Percentiles rank a stretch among this genome's conserved stretches.
Conservation (phyloP, 2,888 invertebrate species). For the Odontomyia ornata region DNA sequence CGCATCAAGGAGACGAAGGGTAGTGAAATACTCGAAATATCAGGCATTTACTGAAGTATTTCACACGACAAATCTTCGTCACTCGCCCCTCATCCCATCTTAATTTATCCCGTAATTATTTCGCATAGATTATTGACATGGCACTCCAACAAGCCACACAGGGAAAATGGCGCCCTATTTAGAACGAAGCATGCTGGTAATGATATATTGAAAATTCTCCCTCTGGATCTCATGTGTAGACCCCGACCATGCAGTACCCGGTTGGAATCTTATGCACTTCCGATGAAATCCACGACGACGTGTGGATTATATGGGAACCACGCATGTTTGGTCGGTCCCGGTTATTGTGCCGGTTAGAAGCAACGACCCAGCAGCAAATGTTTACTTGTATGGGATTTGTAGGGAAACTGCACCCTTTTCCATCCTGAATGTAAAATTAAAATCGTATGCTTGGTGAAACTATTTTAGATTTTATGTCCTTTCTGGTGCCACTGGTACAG, state of each 20-base stretch:
- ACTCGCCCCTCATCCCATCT: not conserved
- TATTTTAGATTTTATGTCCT: too few species aligned
- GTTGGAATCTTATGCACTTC: too few species aligned
- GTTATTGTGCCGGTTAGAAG: constrained; percentile 14
- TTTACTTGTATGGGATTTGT: too few species aligned
- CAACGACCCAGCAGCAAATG: not conserved
- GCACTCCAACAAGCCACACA: not conserved
- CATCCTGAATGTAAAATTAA: too few species aligned
- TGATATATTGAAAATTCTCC: not conserved
- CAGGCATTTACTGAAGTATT: too few species aligned
- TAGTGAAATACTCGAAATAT: too few species aligned
- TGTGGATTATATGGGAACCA: not conserved
- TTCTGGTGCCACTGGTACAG: too few species aligned
- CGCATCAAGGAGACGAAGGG: too few species aligned
- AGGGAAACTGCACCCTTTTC: too few species aligned
- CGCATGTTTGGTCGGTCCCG: constrained; percentile 9
- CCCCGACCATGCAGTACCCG: not conserved
- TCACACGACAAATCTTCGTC: not conserved
- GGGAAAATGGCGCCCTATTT: not conserved
- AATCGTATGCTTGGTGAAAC: too few species aligned
- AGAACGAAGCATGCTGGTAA: not conserved
- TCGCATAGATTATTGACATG: not conserved
- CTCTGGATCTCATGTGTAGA: not conserved
- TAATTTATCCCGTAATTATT: not conserved
- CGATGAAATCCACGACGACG: not conserved